Percentiles rank a stretch among this genome's conserved stretches.
Evolutionary conservation across 1,140 invertebrate species (phyloP).

Genomic region (Caenorhabditis remanei): DNA sequence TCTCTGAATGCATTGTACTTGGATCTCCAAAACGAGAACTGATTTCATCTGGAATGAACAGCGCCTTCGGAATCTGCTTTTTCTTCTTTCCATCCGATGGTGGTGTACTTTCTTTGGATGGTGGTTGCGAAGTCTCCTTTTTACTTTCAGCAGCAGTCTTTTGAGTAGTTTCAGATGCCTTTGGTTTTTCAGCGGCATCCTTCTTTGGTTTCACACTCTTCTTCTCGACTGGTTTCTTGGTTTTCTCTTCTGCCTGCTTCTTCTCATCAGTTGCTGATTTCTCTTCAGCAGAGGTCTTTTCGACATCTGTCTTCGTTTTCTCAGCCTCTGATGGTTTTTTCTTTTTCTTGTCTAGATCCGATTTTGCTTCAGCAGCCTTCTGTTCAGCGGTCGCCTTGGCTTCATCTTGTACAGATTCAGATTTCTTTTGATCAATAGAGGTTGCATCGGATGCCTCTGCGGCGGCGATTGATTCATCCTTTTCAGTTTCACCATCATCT

Average conservation of each 20-base stretch:
- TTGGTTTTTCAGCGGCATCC: not conserved
- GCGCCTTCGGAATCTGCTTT: conserved; percentile 64
- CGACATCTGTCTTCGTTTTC: not conserved
- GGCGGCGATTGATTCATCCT: not conserved
- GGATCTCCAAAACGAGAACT: conserved; percentile 68
- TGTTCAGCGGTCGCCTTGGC: not conserved
- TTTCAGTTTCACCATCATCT: not conserved
- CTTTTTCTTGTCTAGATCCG: not conserved
- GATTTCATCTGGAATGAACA: conserved; percentile 70
- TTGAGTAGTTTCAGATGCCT: not conserved
- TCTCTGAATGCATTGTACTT: conserved; percentile 67
- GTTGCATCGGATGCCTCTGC: not conserved
- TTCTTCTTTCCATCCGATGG: conserved; percentile 60
- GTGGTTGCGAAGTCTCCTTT: conserved; percentile 12
- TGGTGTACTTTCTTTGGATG: conserved; percentile 56
- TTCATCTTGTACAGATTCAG: not conserved
- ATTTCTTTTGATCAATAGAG: not conserved
- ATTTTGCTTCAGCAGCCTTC: not conserved
- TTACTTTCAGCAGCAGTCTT: conserved; percentile 29
- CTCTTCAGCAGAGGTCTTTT: not conserved
- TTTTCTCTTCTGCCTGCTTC: not conserved
- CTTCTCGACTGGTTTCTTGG: conserved; percentile 27
- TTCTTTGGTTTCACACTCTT: conserved; percentile 50
- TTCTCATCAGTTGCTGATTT: conserved; percentile 8
- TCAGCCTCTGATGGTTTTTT: not conserved